Conservation (phyloP, 2,888 invertebrate genomes). For the Hoplodrina ambigua region DNA sequence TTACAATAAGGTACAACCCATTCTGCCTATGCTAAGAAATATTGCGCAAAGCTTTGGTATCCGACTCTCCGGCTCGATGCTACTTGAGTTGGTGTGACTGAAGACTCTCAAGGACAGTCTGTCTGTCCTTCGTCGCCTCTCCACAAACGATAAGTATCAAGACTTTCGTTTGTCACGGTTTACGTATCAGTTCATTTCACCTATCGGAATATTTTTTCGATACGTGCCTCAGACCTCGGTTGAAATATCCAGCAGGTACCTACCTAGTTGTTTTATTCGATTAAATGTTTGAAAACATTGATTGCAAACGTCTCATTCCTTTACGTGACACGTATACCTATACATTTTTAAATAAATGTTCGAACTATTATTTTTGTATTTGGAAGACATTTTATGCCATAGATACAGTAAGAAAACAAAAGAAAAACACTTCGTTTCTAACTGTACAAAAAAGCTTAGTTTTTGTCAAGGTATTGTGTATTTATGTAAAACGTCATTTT, state of each 20-base stretch:
- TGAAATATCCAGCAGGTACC: background rate
- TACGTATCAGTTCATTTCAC: background rate
- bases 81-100: conserved; percentile 48
- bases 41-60: conserved; percentile 17
- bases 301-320: too few species aligned
- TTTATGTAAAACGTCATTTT: too few species aligned
- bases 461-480: background rate
- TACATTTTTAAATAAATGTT: too few species aligned
- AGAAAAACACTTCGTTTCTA: background rate
- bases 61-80: conserved; percentile 28
- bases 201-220: conserved; percentile 1
- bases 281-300: too few species aligned
- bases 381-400: background rate
- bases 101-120: conserved; percentile 44
- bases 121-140: conserved; percentile 36
- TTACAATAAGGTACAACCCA: conserved; percentile 7
- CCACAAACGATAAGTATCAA: conserved; percentile 28
- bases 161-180: conserved; percentile 17
- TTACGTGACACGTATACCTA: too few species aligned
- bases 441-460: background rate
- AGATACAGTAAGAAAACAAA: too few species aligned
- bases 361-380: too few species aligned
- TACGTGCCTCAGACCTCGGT: background rate
- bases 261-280: too few species aligned
- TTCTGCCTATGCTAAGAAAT: conserved; percentile 5